Base-by-base conservation (phyloP, 1,140 invertebrate genomes). In the Elymnias hypermnestra region DNA sequence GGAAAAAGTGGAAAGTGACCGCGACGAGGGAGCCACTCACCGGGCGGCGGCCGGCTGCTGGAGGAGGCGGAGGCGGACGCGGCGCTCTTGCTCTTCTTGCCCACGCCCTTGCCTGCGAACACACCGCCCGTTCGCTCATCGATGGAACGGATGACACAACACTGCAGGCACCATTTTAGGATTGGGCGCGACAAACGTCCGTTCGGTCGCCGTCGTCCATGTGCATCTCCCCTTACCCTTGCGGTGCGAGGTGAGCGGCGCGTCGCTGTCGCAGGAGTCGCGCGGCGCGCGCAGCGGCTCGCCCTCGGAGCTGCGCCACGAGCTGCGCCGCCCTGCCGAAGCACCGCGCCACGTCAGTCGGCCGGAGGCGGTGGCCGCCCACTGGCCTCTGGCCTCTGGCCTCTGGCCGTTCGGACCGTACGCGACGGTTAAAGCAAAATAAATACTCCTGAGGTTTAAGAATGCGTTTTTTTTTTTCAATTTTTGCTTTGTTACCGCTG, bases 211-310 rank as follows among this genome's bases (percentile, higher is more conserved):
- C n/a, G 7, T 3, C 7, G 19, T 21, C 19, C 19, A 21, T 4
- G 19, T 7, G 19, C 3, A 4, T 3, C 19, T 3, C 3, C 19
- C 3, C 19, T 28, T 17, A 75, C 73, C 76, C 37, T 77, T 81
- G 6, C 44, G 28, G 41, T 70, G 65, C 6, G 49, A 26, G 15
- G 57, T 49, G 8, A 77, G 70, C 15, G 73, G 76, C 21, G 57
- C 70, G 48, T 81, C 76, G 57, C 70, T 81, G 64, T 76, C 75
- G 38, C 53, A 66, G 10, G 64, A 67, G 60, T 62, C 67, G 13
- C 26, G 42, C 43, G 12, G 50, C 21, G 7, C 46, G 35, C 7
- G 53, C 2, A 18, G 31, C 14, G 31, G 31, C 26, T 29, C 26
- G 26, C 26, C 42, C 31, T 28, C 26, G 8, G 42, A 44, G 21